phyloP scores from a whole-genome alignment of 2,888 invertebrate genomes.

The Pollenia angustigena region DNA sequence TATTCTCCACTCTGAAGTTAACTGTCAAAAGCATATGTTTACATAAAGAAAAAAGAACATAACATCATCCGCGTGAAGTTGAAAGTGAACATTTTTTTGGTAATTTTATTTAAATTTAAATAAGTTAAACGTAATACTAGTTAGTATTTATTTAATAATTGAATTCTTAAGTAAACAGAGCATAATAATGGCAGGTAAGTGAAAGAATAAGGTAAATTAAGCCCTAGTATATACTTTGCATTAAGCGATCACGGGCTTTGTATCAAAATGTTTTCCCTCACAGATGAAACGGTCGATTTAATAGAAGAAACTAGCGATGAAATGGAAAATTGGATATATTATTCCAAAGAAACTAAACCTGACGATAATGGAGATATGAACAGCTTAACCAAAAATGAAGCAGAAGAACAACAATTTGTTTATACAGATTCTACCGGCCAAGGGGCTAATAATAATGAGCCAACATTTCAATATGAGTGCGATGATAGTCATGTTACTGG shows the following conservation, averaged over 20 bases:
- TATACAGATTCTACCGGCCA: conserved; percentile 24
- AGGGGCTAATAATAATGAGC: conserved; percentile 23
- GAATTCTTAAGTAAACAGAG: neutral
- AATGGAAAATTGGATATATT: conserved; percentile 52
- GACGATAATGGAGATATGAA: neutral
- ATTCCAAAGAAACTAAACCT: neutral
- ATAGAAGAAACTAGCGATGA: conserved; percentile 59
- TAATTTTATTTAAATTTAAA: conserved; percentile 62
- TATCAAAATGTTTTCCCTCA: neutral
- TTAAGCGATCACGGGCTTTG: too few relatives aligned
- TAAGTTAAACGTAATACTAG: neutral
- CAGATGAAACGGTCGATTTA: conserved; percentile 57
- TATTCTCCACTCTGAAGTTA: conserved; percentile 5
- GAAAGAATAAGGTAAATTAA: neutral
- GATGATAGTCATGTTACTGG: conserved; percentile 7
- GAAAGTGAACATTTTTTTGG: conserved; percentile 61
- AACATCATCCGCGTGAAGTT: conserved; percentile 70
- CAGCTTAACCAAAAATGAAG: neutral
- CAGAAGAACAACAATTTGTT: conserved; percentile 35
- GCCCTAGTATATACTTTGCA: neutral
- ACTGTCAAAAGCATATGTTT: conserved; percentile 61
- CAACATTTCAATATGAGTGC: conserved; percentile 15
- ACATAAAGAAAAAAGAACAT: neutral
- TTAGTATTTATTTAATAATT: conserved; percentile 26
- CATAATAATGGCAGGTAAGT: conserved; percentile 63